Base-by-base conservation (phyloP, 2,113 vertebrate species). In the Stomatorhinus ivindoensis region DNA sequence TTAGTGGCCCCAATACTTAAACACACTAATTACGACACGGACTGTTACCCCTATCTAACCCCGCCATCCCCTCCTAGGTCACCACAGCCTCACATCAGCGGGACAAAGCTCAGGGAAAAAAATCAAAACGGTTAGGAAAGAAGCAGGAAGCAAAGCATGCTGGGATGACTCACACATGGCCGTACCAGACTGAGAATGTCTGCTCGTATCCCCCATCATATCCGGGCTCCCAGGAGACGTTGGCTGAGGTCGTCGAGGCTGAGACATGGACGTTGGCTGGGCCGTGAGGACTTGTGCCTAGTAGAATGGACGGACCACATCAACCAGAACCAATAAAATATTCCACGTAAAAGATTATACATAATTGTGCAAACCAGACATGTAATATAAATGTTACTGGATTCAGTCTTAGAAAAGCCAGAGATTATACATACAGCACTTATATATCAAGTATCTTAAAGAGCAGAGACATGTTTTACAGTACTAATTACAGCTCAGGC, bases 141-240 rank as follows among this genome's bases (percentile, higher is more conserved):
- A 97, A 97, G 97, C 97, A 96, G 97, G 97, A 97, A 98, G 98
- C 98, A 97, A 99, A 98, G 98, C 98, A 97, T 98, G 98, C 98
- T 95, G 95, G 97, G 97, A 97, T 97, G 97, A 99, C 98, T 99
- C 98, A 99, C 98, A 99, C 98, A 99, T 97, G 97, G 97, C 98
- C 98, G 94, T 99, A 99, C 98, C 98, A 99, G 97, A 99, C 98
- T 98, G 98, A 99, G 96, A 99, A 99, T 97, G 98, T 98, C 97
- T 99, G 98, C 95, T 97, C 97, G 9, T 96, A 98, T 94, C 98
- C 98, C 93, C 98, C 98, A n/a, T 99, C 97, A 69, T 99, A 99
- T 96, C 96, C 95, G 15, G 96, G 95, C 92, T 97, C 98, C 98
- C 98, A 99, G 92, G 98, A 98, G 93, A 98, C 96, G 8, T 99